Evolutionary conservation across 53 echinoderm and acorn worm genomes (phyloP).

Genomic region (Echinometra lucunter): DNA sequence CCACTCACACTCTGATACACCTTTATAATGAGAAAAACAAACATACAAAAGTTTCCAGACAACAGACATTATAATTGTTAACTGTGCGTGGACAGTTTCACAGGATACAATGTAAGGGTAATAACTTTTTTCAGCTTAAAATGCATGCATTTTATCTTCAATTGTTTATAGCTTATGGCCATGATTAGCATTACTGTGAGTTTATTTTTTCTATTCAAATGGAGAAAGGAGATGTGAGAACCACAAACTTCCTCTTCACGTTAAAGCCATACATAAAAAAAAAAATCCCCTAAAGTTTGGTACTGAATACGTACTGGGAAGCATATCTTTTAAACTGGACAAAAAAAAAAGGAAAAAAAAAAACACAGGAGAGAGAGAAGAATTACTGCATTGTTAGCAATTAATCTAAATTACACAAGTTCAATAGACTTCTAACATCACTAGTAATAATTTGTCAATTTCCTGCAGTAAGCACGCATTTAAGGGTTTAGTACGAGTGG

Average conservation of each 20-base stretch:
- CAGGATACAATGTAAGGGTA: conserved; percentile 65
- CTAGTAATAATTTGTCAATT: conserved; percentile 15
- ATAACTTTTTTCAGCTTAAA: conserved; percentile 65
- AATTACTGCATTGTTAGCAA: conserved; percentile 27
- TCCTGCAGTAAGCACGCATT: conserved; percentile 24
- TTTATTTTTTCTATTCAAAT: background rate
- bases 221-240: background rate
- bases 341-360: background rate
- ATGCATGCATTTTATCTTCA: conserved; percentile 58
- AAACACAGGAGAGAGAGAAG: too few relatives aligned
- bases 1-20: background rate
- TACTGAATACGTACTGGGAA: conserved; percentile 64
- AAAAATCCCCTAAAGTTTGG: background rate
- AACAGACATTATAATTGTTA: conserved; percentile 71
- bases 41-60: conserved; percentile 41
- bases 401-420: conserved; percentile 34
- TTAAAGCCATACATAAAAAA: background rate
- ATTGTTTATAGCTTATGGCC: conserved; percentile 33
- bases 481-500: conserved; percentile 51
- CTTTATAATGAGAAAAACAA: background rate
- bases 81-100: conserved; percentile 67
- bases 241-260: background rate
- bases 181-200: conserved; percentile 58
- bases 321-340: conserved; percentile 42
- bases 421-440: conserved; percentile 36